phyloP scores from a whole-genome alignment of 2,113 vertebrate species.

The Pteruthius melanotis region DNA sequence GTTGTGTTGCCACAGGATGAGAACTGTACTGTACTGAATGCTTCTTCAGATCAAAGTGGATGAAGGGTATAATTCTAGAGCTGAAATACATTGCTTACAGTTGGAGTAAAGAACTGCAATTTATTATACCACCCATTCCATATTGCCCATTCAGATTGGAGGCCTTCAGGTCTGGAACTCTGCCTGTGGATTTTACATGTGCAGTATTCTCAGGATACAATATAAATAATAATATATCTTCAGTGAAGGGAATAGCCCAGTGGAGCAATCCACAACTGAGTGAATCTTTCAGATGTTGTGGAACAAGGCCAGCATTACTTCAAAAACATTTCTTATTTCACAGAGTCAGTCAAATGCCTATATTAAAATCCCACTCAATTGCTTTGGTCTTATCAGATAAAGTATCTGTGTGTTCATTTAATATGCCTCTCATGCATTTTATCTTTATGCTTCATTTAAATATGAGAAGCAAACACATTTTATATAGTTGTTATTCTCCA shows the following conservation, averaged over 20 bases:
- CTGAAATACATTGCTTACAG: not conserved
- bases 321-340: conserved; percentile 37
- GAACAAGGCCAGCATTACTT: conserved; percentile 40
- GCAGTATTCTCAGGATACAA: not conserved
- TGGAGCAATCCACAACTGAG: conserved; percentile 31
- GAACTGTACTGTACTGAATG: not conserved
- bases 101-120: not conserved
- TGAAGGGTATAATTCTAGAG: not conserved
- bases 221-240: conserved; percentile 24
- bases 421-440: conserved; percentile 53
- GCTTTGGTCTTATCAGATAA: conserved; percentile 59
- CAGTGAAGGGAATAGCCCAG: conserved; percentile 1
- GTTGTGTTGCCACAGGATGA: not conserved
- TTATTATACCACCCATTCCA: not conserved
- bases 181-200: not conserved
- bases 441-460: conserved; percentile 60
- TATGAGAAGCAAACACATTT: conserved; percentile 60
- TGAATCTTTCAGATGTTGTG: conserved; percentile 15
- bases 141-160: not conserved
- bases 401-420: conserved; percentile 41
- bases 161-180: conserved; percentile 25
- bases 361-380: conserved; percentile 61
- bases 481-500: conserved; percentile 48
- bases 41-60: not conserved
- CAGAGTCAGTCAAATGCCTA: conserved; percentile 49